Evolutionary conservation across 2,888 invertebrate genomes (phyloP), one percentile per base, ranked within the genome.

Genomic region (Amorpha juglandis): DNA sequence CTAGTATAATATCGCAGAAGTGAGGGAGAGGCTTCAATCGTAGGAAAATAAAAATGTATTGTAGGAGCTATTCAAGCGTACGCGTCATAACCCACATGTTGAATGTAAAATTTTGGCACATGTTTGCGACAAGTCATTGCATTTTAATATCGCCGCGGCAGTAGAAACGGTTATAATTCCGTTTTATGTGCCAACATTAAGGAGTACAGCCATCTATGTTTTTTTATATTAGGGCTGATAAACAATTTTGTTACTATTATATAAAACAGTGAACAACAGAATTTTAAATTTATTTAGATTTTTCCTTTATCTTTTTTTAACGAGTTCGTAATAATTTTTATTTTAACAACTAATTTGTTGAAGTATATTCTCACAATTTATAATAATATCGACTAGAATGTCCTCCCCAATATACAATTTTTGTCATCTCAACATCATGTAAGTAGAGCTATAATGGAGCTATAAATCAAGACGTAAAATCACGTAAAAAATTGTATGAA

Each of bases 81-180:
- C 16, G 19, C 9, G 9, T 19, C 50, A 19, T 50, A 50, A 50
- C 50, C 51, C 52, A 64, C 65, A 52, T 50, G 50, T 50, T 50
- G 50, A 65, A 62, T 67, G 72, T 74, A 71, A 77, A 76, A 74
- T 58, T 72, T 77, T 70, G 62, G 73, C 4, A 53, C 62, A 64
- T 58, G 62, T 70, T 64, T 63, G 71, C 70, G 68, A 70, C 65
- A 63, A 63, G 64, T 67, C 65, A 68, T 75, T 74, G 72, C 75
- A 72, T 76, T 70, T 77, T 77, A 75, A 76, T 77, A 66, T 67
- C 63, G 35, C 63, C 64, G 65, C 64, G 66, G 68, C 63, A 63
- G 65, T 68, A 55, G 69, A 63, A 38, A 50, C 62, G 63, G 48
- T 62, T 62, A 69, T 69, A 69, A 70, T 63, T 69, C 65, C 67